Base-by-base conservation (phyloP, 2,888 invertebrate genomes). In the Serrognathus titanus region DNA sequence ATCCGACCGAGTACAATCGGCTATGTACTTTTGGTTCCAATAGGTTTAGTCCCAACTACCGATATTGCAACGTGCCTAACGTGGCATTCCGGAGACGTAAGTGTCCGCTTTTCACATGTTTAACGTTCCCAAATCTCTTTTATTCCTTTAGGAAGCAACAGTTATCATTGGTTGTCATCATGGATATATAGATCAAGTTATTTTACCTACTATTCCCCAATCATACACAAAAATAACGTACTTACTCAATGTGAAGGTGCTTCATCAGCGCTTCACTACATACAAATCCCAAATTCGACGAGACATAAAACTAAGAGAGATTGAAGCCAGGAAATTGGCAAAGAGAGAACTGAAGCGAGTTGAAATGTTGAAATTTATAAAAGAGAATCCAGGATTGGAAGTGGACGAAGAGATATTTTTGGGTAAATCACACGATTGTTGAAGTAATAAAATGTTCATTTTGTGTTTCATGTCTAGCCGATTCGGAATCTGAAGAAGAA, bases 21-120 rank as follows among this genome's bases (percentile, higher is more conserved):
- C 13, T 79, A 81, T 51, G 69, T 78, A 1, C 67, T 67, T 1
- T 65, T 92, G 48, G 66, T 79, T 6, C 86, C 88, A 12, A 80
- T 91, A 40, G 91, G 91, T 0, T 90, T 84, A 62, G 78, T 90
- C 10, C 78, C 81, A 51, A 80, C 87, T 0, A 82, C 83, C 0
- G 87, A 85, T 45, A 78, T 81, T 46, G 83, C 88, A 0, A 83
- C 82, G 2, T 86, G 79, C 66, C 80, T 91, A 69, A 82, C 83
- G 9, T 92, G 91, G 90, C 85, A 85, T 67, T 83, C 83, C 1
- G 64, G 72, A 9, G 70, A 78, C 65, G 84, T 86, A 73, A 68
- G 69, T 63, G 57, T 31, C 24, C 24, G 24, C 24, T 1, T 31
- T 31, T 31, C 24, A 31, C 24, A 7, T 16, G 16, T 16, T 16